Conservation (phyloP, 2,113 vertebrate genomes). For the Piprites chloris region DNA sequence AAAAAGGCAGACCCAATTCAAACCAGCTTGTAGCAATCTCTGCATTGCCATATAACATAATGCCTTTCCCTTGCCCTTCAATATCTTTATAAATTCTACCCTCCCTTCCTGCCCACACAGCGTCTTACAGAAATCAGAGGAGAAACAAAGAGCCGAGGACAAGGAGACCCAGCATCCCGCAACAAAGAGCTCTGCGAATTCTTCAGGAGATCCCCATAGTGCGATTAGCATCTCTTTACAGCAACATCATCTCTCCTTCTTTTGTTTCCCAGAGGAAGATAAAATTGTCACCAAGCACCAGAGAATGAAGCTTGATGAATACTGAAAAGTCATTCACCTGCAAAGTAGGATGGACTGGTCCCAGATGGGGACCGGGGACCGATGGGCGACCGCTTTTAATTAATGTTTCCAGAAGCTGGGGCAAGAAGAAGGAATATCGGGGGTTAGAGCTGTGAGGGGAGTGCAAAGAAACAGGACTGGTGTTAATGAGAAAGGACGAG, state of each 20-base stretch:
- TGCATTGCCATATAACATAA: neutral
- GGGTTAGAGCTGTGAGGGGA: neutral
- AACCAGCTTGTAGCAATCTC: neutral
- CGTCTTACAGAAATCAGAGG: neutral
- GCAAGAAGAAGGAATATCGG: neutral
- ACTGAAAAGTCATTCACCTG: neutral
- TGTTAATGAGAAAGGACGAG: neutral
- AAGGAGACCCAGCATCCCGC: neutral
- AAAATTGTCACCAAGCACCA: slow-evolving; percentile 19
- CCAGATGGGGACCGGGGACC: accelerated
- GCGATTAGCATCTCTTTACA: slow-evolving; percentile 53
- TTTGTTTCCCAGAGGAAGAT: slow-evolving; percentile 46
- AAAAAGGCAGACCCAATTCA: neutral
- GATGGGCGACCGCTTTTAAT: neutral
- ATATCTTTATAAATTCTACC: slow-evolving; percentile 8
- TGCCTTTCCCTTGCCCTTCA: slow-evolving; percentile 52
- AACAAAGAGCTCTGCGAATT: slow-evolving; percentile 25
- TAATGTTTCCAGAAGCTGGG: neutral
- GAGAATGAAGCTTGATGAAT: slow-evolving; percentile 38
- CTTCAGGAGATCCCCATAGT: slow-evolving; percentile 33
- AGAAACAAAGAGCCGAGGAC: slow-evolving; percentile 13
- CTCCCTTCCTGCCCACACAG: neutral
- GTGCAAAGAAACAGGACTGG: neutral
- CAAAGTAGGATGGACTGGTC: neutral
- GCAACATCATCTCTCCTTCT: slow-evolving; percentile 19